Conservation (phyloP, 2,113 vertebrate genomes). For the Willisornis vidua region DNA sequence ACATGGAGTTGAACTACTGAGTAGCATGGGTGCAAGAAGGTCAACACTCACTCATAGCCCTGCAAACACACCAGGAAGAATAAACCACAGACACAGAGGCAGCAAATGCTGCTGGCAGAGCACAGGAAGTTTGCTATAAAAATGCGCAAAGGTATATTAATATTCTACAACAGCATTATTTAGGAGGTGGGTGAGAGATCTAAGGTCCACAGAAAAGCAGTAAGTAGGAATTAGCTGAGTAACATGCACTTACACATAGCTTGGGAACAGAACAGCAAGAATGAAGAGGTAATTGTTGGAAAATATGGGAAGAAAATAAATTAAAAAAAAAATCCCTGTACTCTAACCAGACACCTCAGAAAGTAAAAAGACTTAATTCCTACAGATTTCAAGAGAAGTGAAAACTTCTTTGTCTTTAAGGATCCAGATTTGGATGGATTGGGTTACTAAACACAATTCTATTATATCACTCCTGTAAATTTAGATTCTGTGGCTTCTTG, state of each 20-base stretch:
- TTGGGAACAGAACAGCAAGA: not conserved
- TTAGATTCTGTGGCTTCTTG: not conserved
- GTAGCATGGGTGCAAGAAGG: not conserved
- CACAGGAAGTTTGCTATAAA: not conserved
- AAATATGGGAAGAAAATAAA: not conserved
- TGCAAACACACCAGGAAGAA: not conserved
- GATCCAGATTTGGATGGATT: not conserved
- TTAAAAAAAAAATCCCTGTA: not conserved
- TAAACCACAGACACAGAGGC: not conserved
- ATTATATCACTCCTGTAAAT: not conserved
- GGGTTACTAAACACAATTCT: not conserved
- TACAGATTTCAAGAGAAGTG: not conserved
- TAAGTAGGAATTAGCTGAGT: not conserved
- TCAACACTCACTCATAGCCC: not conserved
- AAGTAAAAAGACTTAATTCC: not conserved
- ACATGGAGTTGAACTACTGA: not conserved
- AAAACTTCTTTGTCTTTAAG: not conserved
- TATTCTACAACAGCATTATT: not conserved
- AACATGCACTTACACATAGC: fast-evolving
- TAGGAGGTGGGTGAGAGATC: not conserved
- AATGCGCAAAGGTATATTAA: not conserved
- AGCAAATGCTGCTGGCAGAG: fast-evolving
- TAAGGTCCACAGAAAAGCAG: not conserved
- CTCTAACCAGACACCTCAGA: not conserved
- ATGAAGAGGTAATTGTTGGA: not conserved